Conservation (phyloP, 2,113 vertebrate genomes). For the Eulacestoma nigropectus region DNA sequence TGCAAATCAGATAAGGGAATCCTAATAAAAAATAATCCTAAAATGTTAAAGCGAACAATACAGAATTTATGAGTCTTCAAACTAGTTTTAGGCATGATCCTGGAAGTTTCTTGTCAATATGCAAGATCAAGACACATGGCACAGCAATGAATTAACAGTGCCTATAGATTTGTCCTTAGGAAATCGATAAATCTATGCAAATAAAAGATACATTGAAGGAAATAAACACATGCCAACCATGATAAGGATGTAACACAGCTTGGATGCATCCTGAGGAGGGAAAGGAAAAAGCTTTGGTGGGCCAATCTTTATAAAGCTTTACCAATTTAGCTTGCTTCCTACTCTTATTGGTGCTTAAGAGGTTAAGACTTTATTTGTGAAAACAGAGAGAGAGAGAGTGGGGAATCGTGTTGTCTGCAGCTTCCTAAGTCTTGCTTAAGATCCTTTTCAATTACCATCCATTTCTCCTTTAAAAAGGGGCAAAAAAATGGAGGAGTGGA, state of each 20-base stretch:
- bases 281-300: conserved; percentile 3
- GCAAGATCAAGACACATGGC: neutral
- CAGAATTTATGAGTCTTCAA: neutral
- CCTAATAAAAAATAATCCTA: neutral
- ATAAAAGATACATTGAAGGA: neutral
- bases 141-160: neutral
- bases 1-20: neutral
- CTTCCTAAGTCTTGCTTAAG: conserved; percentile 81
- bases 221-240: neutral
- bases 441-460: conserved; percentile 88
- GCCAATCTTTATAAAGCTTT: conserved; percentile 47
- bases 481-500: conserved; percentile 77
- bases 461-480: conserved; percentile 84
- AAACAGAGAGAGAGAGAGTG: conserved; percentile 66
- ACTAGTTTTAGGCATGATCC: neutral
- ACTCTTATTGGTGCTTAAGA: conserved; percentile 70
- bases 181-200: conserved; percentile 5
- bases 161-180: neutral
- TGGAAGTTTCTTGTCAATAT: neutral
- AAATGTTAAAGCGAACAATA: neutral
- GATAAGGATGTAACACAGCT: neutral
- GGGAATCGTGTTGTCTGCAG: conserved; percentile 72
- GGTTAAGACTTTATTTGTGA: conserved; percentile 80
- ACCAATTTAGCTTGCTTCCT: conserved; percentile 62
- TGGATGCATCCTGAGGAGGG: neutral